Evolutionary conservation across 2,888 invertebrate species (phyloP).

Genomic region (Rosalia funebris): DNA sequence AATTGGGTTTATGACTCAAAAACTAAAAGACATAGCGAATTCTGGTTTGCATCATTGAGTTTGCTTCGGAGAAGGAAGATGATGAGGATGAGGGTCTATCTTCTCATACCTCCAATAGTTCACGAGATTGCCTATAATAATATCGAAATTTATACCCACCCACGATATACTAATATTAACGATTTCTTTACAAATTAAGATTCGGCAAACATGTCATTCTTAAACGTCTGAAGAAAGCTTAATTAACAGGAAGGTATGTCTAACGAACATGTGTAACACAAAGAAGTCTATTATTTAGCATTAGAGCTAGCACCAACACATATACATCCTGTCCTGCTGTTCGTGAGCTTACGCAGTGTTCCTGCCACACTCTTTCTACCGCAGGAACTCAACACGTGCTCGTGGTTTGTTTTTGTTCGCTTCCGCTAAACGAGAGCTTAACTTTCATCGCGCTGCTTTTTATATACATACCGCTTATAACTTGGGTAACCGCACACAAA

Average conservation of each 20-base stretch:
- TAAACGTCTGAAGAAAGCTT: not conserved
- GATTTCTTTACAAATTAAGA: too few relatives aligned
- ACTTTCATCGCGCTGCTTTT: slow-evolving; percentile 32
- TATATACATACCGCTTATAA: slow-evolving; percentile 21
- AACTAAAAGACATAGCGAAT: too few relatives aligned
- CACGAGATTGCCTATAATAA: too few relatives aligned
- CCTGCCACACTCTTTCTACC: slow-evolving; percentile 29
- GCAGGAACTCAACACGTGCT: slow-evolving; percentile 54
- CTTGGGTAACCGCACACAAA: slow-evolving; percentile 36
- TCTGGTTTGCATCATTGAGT: too few relatives aligned
- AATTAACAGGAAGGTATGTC: slow-evolving; percentile 16
- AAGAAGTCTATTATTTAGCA: slow-evolving; percentile 37
- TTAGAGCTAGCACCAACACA: slow-evolving; percentile 31
- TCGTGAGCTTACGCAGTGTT: slow-evolving; percentile 31
- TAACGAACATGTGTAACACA: slow-evolving; percentile 31
- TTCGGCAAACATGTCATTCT: slow-evolving; percentile 2
- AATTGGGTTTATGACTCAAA: too few relatives aligned
- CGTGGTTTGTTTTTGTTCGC: slow-evolving; percentile 55
- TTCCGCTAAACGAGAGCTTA: slow-evolving; percentile 48
- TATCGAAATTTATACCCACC: too few relatives aligned
- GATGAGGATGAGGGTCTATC: too few relatives aligned
- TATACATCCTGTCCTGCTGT: slow-evolving; percentile 47
- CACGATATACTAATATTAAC: too few relatives aligned
- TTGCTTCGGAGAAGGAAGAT: too few relatives aligned
- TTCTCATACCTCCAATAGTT: too few relatives aligned